Evolutionary conservation across 2,797 vertebrate species (phyloP).

Genomic region (Acanthornis magna): DNA sequence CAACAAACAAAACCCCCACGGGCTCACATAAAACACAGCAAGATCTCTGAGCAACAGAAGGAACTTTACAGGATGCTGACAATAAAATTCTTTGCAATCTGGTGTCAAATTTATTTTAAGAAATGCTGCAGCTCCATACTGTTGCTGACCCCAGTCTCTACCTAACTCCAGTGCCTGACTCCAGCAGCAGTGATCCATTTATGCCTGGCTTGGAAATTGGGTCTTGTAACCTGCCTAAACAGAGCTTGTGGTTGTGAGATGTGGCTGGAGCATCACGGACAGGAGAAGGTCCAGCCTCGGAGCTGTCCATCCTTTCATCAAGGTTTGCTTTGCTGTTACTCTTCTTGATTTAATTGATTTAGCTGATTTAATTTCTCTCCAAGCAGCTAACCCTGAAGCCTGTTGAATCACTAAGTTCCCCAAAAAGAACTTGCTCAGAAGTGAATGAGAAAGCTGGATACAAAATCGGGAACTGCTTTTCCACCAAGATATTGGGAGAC

Average conservation of each 20-base stretch:
- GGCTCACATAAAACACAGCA: constrained; percentile 5
- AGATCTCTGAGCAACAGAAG: constrained; percentile 31
- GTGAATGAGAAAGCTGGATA: background rate
- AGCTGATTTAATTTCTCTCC: background rate
- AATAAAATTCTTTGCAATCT: constrained; percentile 42
- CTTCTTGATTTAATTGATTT: background rate
- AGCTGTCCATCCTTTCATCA: background rate
- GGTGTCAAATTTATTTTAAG: constrained; percentile 38
- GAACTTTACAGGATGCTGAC: constrained; percentile 36
- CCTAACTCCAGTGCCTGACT: background rate
- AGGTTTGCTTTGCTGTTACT: background rate
- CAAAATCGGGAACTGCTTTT: background rate
- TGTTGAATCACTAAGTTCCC: background rate
- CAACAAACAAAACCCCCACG: background rate
- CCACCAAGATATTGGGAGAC: background rate
- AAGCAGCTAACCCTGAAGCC: background rate
- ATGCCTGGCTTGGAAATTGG: background rate
- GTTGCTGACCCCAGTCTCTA: background rate
- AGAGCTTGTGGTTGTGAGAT: background rate
- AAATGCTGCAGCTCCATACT: background rate
- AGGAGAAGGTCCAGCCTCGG: background rate
- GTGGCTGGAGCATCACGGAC: background rate
- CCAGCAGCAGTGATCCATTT: background rate
- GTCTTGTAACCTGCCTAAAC: background rate
- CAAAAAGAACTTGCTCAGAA: background rate